Evolutionary conservation across 2,797 vertebrate genomes (phyloP).

Genomic region (Molossus alvarezi): DNA sequence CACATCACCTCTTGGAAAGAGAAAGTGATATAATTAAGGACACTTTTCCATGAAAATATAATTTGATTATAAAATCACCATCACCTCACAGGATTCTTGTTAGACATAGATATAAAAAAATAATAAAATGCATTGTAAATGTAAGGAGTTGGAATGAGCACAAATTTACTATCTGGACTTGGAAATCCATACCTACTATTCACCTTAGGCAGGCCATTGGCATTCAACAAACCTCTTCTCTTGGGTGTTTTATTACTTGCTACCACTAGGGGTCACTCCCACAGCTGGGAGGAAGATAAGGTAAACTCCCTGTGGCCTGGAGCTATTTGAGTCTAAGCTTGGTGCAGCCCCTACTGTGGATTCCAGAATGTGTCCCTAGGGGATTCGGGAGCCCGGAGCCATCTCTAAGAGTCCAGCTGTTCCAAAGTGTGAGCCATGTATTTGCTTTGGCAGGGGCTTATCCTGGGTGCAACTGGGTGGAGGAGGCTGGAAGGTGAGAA

Average conservation of each 20-base stretch:
- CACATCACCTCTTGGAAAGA: background rate
- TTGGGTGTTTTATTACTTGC: background rate
- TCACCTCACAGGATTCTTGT: background rate
- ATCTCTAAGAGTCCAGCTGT: background rate
- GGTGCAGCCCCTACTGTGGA: background rate
- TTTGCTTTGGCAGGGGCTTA: background rate
- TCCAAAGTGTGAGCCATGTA: background rate
- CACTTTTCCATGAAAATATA: background rate
- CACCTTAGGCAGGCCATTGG: background rate
- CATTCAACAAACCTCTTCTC: background rate
- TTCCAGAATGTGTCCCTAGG: background rate
- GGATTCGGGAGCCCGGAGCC: rapidly evolving
- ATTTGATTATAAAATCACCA: background rate
- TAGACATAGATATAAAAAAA: background rate
- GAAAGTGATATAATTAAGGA: background rate
- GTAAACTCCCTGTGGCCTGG: background rate
- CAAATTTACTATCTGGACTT: background rate
- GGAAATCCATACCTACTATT: background rate
- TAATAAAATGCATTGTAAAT: background rate
- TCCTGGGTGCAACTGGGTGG: background rate
- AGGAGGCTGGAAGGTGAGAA: rapidly evolving
- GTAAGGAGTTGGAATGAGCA: background rate
- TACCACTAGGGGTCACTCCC: slow-evolving; percentile 38
- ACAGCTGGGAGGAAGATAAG: background rate
- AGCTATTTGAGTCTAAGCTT: background rate